Evolutionary conservation across 1,140 invertebrate species (phyloP).

Genomic region (Nomia melanderi): DNA sequence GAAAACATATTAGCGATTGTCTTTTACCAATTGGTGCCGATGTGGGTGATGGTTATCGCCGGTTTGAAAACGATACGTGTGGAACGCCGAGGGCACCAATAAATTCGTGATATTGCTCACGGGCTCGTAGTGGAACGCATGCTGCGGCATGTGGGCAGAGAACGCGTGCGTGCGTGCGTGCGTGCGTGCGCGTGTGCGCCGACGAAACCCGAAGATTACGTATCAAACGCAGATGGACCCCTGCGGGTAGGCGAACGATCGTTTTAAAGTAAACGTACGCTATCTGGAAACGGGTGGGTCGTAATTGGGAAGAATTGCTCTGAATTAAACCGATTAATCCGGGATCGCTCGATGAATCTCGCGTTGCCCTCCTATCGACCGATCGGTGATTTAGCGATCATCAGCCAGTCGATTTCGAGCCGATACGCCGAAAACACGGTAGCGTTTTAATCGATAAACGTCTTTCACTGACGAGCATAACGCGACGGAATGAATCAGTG

Average conservation of each 20-base stretch:
- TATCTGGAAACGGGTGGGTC: slow-evolving; percentile 61
- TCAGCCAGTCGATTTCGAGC: neutral
- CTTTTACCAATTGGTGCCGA: slow-evolving; percentile 75
- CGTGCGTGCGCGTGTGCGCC: neutral
- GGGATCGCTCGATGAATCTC: slow-evolving; percentile 54
- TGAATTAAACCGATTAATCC: slow-evolving; percentile 62
- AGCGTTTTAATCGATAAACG: neutral
- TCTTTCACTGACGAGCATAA: neutral
- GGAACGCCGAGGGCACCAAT: slow-evolving; percentile 17
- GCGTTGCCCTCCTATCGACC: slow-evolving; percentile 21
- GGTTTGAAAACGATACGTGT: slow-evolving; percentile 48
- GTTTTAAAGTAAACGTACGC: slow-evolving; percentile 50
- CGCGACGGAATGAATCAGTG: neutral
- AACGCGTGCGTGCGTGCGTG: no score
- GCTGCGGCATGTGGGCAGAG: slow-evolving; percentile 26
- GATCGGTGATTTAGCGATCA: slow-evolving; percentile 49
- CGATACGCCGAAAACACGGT: neutral
- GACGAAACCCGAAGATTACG: slow-evolving; percentile 13
- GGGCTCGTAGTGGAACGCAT: slow-evolving; percentile 25
- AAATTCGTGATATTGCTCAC: slow-evolving; percentile 33
- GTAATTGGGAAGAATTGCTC: slow-evolving; percentile 62
- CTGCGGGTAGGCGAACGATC: slow-evolving; percentile 71
- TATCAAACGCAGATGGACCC: slow-evolving; percentile 70
- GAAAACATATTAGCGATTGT: slow-evolving; percentile 77
- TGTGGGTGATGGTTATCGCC: slow-evolving; percentile 74